Conservation (phyloP, 2,888 invertebrate species). For the Salpingus planirostris region DNA sequence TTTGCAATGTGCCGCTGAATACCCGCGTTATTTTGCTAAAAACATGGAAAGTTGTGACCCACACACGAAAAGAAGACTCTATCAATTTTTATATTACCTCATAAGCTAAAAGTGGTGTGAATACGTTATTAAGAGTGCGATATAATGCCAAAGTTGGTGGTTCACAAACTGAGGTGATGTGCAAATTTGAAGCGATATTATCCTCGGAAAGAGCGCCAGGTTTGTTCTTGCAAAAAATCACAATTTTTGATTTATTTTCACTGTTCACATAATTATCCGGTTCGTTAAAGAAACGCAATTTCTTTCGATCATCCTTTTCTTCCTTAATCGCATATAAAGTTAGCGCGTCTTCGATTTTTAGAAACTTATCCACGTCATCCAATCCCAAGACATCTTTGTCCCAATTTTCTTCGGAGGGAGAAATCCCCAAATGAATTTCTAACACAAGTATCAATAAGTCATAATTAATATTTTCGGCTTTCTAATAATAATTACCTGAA, state of each 20-base stretch:
- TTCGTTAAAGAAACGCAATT: constrained; percentile 26
- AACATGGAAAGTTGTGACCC: not conserved
- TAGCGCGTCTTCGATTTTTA: constrained; percentile 42
- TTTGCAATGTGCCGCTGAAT: constrained; percentile 34
- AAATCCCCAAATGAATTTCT: constrained; percentile 25
- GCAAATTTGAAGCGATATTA: constrained; percentile 48
- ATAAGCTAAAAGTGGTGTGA: constrained; percentile 40
- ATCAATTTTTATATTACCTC: constrained; percentile 8
- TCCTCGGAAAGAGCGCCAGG: constrained; percentile 50
- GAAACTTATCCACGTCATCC: constrained; percentile 40
- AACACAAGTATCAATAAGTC: constrained; percentile 4
- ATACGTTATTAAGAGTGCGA: constrained; percentile 52
- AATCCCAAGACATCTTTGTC: constrained; percentile 33
- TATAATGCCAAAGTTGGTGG: constrained; percentile 52
- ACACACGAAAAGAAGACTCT: not conserved
- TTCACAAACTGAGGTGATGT: constrained; percentile 51
- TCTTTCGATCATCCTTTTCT: constrained; percentile 32
- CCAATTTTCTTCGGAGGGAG: constrained; percentile 24
- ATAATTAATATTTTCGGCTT: constrained; percentile 5
- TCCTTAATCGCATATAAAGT: constrained; percentile 41
- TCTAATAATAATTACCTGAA: constrained; percentile 27
- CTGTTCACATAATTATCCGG: constrained; percentile 8
- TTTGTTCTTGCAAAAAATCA: constrained; percentile 54
- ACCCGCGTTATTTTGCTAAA: constrained; percentile 9
- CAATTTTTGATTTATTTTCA: no score